phyloP scores from a whole-genome alignment of 2,113 vertebrate genomes.

The Pteronura brasiliensis region DNA sequence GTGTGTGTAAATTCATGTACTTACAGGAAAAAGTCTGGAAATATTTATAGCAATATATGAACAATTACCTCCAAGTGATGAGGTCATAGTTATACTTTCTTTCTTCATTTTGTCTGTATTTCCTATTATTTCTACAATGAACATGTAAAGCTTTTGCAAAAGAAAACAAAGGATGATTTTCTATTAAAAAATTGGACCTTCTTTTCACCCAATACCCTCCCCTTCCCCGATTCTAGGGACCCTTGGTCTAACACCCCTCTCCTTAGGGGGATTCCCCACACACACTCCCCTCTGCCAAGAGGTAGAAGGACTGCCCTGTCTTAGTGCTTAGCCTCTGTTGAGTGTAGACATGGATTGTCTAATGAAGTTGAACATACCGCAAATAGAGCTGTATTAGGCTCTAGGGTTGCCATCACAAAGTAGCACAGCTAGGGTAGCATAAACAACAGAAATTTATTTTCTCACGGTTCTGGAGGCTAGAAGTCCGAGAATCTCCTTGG shows the following conservation, averaged over 20 bases:
- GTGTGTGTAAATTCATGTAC: neutral
- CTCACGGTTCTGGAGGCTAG: neutral
- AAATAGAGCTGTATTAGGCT: neutral
- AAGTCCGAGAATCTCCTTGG: neutral
- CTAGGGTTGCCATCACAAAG: neutral
- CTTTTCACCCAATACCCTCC: neutral
- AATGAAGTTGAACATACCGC: neutral
- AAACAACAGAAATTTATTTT: neutral
- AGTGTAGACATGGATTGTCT: neutral
- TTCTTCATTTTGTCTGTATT: neutral
- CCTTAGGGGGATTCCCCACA: neutral
- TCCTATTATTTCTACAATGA: neutral
- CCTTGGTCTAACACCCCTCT: neutral
- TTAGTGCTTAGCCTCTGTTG: neutral
- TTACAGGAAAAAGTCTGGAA: neutral
- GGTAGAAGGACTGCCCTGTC: neutral
- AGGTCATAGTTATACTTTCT: neutral
- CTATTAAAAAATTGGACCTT: neutral
- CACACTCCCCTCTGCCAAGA: neutral
- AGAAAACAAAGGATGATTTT: neutral
- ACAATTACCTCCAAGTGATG: neutral
- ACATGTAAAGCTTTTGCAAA: neutral
- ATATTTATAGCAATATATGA: neutral
- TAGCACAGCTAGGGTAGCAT: neutral
- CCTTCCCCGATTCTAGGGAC: neutral